Percentiles rank a stretch among this genome's conserved stretches.
Evolutionary conservation across 2,797 vertebrate genomes (phyloP).

Genomic region (Propithecus perrieri): DNA sequence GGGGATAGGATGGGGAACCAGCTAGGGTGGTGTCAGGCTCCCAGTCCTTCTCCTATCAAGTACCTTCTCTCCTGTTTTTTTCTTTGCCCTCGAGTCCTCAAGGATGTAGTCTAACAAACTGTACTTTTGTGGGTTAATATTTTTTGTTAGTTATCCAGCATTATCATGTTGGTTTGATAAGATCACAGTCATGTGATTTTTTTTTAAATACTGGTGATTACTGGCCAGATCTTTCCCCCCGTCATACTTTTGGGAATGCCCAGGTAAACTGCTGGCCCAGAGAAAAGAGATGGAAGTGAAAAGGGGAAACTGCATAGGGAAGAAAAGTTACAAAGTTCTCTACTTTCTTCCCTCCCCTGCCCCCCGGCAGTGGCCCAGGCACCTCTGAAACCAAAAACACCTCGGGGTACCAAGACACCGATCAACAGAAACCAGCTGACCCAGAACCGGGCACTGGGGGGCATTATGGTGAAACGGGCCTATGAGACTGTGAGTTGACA

Average conservation of each 20-base stretch:
- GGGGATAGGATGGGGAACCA: background rate
- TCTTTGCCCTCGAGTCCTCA: background rate
- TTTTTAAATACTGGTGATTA: background rate
- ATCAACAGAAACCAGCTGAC: constrained; percentile 96
- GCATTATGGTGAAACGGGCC: constrained; percentile 92
- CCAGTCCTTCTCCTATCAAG: background rate
- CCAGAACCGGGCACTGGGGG: constrained; percentile 90
- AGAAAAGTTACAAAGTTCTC: background rate
- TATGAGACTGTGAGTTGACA: constrained; percentile 90
- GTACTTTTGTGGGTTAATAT: background rate
- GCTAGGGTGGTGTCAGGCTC: background rate
- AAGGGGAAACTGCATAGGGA: background rate
- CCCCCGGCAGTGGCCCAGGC: constrained; percentile 89
- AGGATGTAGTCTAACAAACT: background rate
- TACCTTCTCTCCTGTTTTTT: background rate
- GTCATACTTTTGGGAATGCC: background rate
- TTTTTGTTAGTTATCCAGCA: background rate
- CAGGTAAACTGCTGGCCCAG: background rate
- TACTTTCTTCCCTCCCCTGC: background rate
- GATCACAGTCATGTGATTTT: background rate
- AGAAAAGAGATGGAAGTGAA: background rate
- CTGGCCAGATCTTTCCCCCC: background rate
- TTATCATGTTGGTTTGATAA: background rate
- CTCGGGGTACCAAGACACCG: constrained; percentile 93
- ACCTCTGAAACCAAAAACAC: constrained; percentile 94